Conservation (phyloP, 2,113 vertebrate genomes). For the Neogobius melanostomus region DNA sequence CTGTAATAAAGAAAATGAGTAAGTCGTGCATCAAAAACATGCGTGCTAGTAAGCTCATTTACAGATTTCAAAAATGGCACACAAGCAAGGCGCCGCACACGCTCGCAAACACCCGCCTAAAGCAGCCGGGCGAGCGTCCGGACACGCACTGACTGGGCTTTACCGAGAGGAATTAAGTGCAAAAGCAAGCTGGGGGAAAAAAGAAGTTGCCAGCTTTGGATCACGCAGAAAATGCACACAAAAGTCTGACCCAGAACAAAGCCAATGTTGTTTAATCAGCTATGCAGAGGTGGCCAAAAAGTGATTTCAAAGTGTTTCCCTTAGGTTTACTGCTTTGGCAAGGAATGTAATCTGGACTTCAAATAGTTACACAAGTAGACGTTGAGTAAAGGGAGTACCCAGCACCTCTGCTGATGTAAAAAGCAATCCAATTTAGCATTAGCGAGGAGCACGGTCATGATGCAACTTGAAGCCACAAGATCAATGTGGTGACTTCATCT, state of each 20-base stretch:
- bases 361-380: too few species aligned
- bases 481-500: neutral
- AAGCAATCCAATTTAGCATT: constrained; percentile 12
- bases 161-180: constrained; percentile 21
- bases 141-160: constrained; percentile 9
- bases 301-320: too few species aligned
- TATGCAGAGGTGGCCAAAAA: too few species aligned
- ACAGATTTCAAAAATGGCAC: constrained; percentile 58
- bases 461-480: constrained; percentile 19
- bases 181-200: constrained; percentile 15
- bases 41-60: constrained; percentile 63
- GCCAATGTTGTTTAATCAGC: constrained; percentile 37
- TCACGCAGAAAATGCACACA: constrained; percentile 28
- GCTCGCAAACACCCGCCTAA: neutral
- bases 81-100: constrained; percentile 15
- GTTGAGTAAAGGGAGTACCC: too few species aligned
- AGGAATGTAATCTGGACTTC: too few species aligned
- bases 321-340: too few species aligned
- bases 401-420: neutral
- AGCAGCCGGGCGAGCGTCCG: neutral
- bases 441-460: neutral
- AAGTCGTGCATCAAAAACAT: constrained; percentile 53
- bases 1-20: constrained; percentile 63
- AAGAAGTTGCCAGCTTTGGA: constrained; percentile 33
- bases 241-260: constrained; percentile 34